Evolutionary conservation across 2,888 invertebrate species (phyloP).

Genomic region (Drosophila putrida): DNA sequence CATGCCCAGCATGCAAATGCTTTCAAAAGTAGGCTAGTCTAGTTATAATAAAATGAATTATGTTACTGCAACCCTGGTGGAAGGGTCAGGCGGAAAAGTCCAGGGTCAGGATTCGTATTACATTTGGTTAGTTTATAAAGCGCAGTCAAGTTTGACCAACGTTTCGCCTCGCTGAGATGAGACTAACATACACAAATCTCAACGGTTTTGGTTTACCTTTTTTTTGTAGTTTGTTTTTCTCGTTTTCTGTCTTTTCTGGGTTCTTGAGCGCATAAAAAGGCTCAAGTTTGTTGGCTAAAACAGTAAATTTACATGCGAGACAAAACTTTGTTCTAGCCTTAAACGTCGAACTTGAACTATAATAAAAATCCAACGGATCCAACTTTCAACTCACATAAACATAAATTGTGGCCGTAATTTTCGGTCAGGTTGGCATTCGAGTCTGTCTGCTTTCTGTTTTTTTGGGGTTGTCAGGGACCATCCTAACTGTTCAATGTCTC

Average conservation of each 20-base stretch:
- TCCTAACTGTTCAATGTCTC: slow-evolving; percentile 44
- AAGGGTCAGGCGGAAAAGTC: slow-evolving; percentile 6
- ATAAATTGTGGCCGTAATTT: slow-evolving; percentile 82
- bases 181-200: slow-evolving; percentile 49
- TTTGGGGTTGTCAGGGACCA: slow-evolving; percentile 10
- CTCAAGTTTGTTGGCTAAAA: slow-evolving; percentile 53
- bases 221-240: slow-evolving; percentile 36
- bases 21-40: slow-evolving; percentile 48
- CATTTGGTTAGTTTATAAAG: slow-evolving; percentile 68
- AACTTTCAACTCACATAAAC: slow-evolving; percentile 77
- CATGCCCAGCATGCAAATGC: slow-evolving; percentile 55
- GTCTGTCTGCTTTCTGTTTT: slow-evolving; percentile 15
- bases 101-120: slow-evolving; percentile 47
- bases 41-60: slow-evolving; percentile 72
- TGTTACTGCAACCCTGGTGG: slow-evolving; percentile 21
- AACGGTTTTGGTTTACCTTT: slow-evolving; percentile 45
- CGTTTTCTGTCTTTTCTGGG: slow-evolving; percentile 4
- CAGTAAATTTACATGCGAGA: slow-evolving; percentile 70
- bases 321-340: slow-evolving; percentile 46
- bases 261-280: slow-evolving; percentile 54
- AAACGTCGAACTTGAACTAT: slow-evolving; percentile 74
- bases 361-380: slow-evolving; percentile 67
- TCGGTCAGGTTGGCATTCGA: slow-evolving; percentile 54
- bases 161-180: slow-evolving; percentile 47
- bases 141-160: slow-evolving; percentile 62